Evolutionary conservation across 37 sponge, comb jelly and placozoan genomes (phyloP).

Genomic region (Beroe forskalii): DNA sequence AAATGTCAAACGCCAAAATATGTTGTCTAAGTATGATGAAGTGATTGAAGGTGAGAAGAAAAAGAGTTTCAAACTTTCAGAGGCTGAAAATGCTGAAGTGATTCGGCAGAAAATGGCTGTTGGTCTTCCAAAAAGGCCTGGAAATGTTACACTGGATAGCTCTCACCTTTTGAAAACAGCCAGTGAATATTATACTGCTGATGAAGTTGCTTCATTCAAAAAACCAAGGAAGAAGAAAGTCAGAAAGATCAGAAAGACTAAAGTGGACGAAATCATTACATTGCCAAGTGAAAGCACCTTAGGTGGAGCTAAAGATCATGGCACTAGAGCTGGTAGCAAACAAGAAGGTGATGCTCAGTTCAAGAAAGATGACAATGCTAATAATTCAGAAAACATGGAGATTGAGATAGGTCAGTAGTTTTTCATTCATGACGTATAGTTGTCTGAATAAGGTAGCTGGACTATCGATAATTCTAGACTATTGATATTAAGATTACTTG

Average conservation of each 20-base stretch:
- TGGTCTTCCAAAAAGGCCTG: neutral
- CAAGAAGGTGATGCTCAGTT: neutral
- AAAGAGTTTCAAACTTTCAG: constrained; percentile 70
- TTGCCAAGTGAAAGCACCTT: constrained; percentile 27
- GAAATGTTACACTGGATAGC: constrained; percentile 1
- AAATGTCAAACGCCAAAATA: constrained; percentile 69
- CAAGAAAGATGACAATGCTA: neutral
- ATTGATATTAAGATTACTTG: neutral
- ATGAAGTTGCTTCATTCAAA: constrained; percentile 85
- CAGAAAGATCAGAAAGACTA: constrained; percentile 65
- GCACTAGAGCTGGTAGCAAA: neutral
- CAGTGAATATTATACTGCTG: constrained; percentile 83
- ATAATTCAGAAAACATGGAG: constrained; percentile 2
- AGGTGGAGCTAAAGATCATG: constrained; percentile 47
- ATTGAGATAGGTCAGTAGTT: constrained; percentile 12
- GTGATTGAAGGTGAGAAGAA: constrained; percentile 85
- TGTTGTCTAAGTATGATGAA: constrained; percentile 89
- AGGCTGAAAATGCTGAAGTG: neutral
- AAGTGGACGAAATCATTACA: constrained; percentile 69
- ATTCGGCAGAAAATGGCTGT: constrained; percentile 20
- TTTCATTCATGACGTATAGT: too few species aligned
- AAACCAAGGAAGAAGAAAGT: constrained; percentile 79
- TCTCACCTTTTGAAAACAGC: constrained; percentile 54
- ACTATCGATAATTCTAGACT: neutral
- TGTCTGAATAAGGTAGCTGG: too few species aligned